These are phyloP conservation scores for Babylonia areolata DNA, from an alignment of 1,140 invertebrate species.

Conservation along the genomic window DNA sequence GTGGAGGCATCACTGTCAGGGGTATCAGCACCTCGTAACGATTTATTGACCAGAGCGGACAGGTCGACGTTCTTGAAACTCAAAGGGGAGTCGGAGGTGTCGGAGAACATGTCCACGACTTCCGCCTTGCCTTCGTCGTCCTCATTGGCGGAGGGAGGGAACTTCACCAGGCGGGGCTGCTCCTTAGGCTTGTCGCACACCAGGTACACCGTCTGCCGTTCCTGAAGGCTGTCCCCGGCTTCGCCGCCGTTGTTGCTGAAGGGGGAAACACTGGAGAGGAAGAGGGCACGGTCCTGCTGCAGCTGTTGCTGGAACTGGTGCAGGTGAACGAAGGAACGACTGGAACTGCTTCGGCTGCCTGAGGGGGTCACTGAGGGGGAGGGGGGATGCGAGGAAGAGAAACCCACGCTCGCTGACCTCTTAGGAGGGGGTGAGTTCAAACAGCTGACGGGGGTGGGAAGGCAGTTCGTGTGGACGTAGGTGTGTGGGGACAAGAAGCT, in stretches of 20 bases:
- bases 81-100: neutral
- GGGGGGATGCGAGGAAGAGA: neutral
- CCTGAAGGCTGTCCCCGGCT: neutral
- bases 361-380: neutral
- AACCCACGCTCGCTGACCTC: neutral
- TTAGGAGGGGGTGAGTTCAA: neutral
- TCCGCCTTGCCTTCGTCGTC: neutral
- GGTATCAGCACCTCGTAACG: neutral
- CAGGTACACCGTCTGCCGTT: neutral
- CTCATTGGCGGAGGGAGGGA: neutral
- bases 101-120: neutral
- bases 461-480: neutral
- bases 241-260: neutral
- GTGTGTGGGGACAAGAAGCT: neutral
- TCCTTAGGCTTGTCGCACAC: neutral
- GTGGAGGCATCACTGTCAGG: neutral
- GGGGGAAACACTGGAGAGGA: neutral
- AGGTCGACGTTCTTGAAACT: neutral
- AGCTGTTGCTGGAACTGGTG: conserved; percentile 31
- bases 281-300: conserved; percentile 5
- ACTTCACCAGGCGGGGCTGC: neutral
- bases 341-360: neutral
- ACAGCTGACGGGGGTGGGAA: neutral
- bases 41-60: neutral
- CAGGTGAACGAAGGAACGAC: conserved; percentile 32